Base-by-base conservation (phyloP, 1,140 invertebrate species). In the Cydia strobilella region DNA sequence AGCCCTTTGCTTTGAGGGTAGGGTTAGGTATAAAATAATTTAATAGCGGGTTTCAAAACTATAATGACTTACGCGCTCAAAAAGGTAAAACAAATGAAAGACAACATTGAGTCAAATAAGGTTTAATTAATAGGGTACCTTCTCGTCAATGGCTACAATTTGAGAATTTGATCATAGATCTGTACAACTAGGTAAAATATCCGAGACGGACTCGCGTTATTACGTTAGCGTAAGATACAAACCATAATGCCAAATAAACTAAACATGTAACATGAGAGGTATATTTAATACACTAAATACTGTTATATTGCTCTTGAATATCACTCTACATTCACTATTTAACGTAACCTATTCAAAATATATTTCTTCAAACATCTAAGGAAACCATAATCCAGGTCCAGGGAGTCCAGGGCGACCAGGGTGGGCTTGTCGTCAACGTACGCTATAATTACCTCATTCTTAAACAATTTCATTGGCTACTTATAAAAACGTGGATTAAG, bases 91-190 rank as follows among this genome's bases (percentile, higher is more conserved):
- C 31, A 77, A 86, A 85, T 80, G 74, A 88, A 88, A 89, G 76
- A 62, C 79, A 74, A n/a, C 18, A 13, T 27, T 84, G 83, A 88
- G 82, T 90, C 83, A 88, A 90, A 88, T 89, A 87, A 89, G 88
- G 85, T 89, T 90, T 90, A 90, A 89, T 90, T 88, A n/a, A 35
- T 69, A 69, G n/a, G 12, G 15, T 42, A 69, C 65, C 31, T 81
- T 84, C 78, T 87, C 81, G 79, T 88, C 81, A 90, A 88, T 87
- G 80, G 82, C 87, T 90, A 89, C 84, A 82, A 74, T 82, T 84
- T 79, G 79, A 84, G 81, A 82, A 79, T 78, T 81, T 77, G 79
- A 80, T 83, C 76, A 79, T 79, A 72, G 45, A 75, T 80, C 77
- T 74, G 74, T 78, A 69, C 15, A 15, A 51, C 75, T 76, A 76